Evolutionary conservation across 2,797 vertebrate genomes (phyloP).

Genomic region (Ctenopoma kingsleyae): DNA sequence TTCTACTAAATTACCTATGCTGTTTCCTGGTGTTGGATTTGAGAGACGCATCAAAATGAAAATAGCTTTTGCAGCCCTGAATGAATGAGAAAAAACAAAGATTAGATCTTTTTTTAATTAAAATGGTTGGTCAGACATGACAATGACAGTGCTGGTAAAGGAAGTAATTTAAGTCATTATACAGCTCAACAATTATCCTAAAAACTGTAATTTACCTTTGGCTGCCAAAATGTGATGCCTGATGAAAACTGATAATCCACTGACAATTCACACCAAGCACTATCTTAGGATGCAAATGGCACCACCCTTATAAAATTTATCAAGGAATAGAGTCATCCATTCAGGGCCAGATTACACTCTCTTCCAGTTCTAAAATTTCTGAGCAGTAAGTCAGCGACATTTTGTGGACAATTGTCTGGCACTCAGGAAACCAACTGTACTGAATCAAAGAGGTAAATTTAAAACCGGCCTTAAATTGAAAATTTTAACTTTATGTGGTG

Average conservation of each 20-base stretch:
- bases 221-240: slow-evolving; percentile 32
- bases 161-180: slow-evolving; percentile 13
- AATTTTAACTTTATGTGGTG: neutral
- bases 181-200: slow-evolving; percentile 15
- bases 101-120: neutral
- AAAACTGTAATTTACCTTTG: slow-evolving; percentile 44
- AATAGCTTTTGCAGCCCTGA: neutral
- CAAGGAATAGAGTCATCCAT: slow-evolving; percentile 33
- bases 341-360: slow-evolving; percentile 27
- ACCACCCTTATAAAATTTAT: slow-evolving; percentile 31
- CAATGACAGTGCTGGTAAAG: neutral
- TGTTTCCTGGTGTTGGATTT: neutral
- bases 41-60: neutral
- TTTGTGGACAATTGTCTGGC: slow-evolving; percentile 37
- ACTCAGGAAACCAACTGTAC: slow-evolving; percentile 18
- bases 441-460: slow-evolving; percentile 11
- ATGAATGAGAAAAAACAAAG: neutral
- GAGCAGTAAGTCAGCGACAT: neutral
- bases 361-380: slow-evolving; percentile 22
- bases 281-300: slow-evolving; percentile 13
- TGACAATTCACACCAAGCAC: slow-evolving; percentile 29
- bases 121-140: slow-evolving; percentile 4
- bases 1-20: no score
- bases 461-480: slow-evolving; percentile 9
- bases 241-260: slow-evolving; percentile 21